Conservation (phyloP, 37 sponge, comb jelly and placozoan genomes). For the Agelas oroides region DNA sequence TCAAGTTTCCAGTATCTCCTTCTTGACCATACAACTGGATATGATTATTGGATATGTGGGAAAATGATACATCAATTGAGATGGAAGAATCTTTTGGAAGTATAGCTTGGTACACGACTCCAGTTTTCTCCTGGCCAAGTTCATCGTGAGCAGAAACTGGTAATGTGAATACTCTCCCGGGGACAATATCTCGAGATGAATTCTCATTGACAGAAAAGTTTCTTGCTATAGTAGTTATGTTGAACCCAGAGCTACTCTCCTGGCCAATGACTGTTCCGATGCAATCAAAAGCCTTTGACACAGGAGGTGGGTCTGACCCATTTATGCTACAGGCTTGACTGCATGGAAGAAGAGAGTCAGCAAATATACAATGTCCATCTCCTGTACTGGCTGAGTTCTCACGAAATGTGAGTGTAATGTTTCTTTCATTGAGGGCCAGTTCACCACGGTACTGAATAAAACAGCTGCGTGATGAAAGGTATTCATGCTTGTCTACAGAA, state of each 20-base stretch:
- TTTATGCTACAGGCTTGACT: background rate
- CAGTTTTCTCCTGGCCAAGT: background rate
- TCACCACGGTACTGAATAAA: conserved; percentile 22
- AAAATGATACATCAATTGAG: background rate
- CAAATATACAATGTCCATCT: conserved; percentile 10
- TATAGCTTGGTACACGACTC: background rate
- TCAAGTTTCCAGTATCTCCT: background rate
- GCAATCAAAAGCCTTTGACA: background rate
- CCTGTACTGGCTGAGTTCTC: background rate
- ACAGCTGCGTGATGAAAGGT: conserved; percentile 4
- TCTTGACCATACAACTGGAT: background rate
- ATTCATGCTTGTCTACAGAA: background rate
- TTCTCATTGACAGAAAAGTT: too few relatives aligned
- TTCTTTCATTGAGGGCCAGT: background rate
- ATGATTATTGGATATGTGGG: background rate
- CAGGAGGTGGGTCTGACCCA: background rate
- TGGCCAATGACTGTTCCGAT: background rate
- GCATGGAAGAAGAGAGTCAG: background rate
- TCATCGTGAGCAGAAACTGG: conserved; percentile 5
- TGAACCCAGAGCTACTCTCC: background rate
- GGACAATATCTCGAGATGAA: too few relatives aligned
- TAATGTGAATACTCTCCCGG: background rate
- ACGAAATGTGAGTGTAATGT: background rate
- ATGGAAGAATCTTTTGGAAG: background rate
- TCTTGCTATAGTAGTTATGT: too few relatives aligned